These are phyloP conservation scores for Philereme transversata DNA, from an alignment of 2,888 invertebrate genomes.

Conservation along the genomic window DNA sequence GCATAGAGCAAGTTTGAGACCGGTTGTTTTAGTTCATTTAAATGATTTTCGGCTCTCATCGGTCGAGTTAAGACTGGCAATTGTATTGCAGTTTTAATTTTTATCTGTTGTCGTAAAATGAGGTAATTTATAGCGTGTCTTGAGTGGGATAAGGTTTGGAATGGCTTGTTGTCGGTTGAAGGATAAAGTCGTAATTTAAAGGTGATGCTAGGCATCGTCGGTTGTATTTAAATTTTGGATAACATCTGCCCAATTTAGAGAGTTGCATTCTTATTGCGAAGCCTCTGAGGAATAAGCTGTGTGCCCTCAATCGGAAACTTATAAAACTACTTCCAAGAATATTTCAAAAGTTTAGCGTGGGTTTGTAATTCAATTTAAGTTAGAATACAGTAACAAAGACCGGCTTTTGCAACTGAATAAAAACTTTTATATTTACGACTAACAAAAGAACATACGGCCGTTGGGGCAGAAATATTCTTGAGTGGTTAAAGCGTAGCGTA, in stretches of 20 bases:
- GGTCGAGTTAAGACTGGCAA: slow-evolving; percentile 53
- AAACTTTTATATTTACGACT: no score
- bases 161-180: slow-evolving; percentile 41
- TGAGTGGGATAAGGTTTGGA: slow-evolving; percentile 39
- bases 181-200: slow-evolving; percentile 50
- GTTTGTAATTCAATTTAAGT: slow-evolving; percentile 6
- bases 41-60: slow-evolving; percentile 56
- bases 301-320: slow-evolving; percentile 27
- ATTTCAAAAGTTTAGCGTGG: slow-evolving; percentile 8
- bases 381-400: slow-evolving; percentile 2
- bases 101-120: slow-evolving; percentile 39
- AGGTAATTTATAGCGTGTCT: slow-evolving; percentile 41
- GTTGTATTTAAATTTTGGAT: slow-evolving; percentile 51
- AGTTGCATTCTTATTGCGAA: slow-evolving; percentile 41
- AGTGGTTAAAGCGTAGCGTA: no score
- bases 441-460: no score
- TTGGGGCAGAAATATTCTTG: no score
- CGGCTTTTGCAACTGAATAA: no score
- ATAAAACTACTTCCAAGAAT: slow-evolving; percentile 25
- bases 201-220: slow-evolving; percentile 51
- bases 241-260: slow-evolving; percentile 48
- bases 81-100: slow-evolving; percentile 47
- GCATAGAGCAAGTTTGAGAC: slow-evolving; percentile 45
- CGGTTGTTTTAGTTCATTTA: slow-evolving; percentile 48
- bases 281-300: slow-evolving; percentile 20